Base-by-base conservation (phyloP, 2,113 vertebrate species). In the Oplegnathus fasciatus region DNA sequence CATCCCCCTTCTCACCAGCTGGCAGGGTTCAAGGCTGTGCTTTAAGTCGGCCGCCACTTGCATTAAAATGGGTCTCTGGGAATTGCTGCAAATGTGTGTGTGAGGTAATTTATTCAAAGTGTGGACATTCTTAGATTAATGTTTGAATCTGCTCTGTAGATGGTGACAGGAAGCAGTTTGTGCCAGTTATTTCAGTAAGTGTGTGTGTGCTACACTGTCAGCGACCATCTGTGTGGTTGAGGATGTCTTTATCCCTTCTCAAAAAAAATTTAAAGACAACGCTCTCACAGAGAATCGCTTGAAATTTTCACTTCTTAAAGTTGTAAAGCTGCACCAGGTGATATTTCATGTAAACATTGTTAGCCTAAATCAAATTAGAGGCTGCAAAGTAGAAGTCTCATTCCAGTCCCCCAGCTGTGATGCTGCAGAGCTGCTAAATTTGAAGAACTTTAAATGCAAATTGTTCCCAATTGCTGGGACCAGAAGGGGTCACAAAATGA, bases 1-100 rank as follows among this genome's bases (percentile, higher is more conserved):
- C 71, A 62, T 86, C 88, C 88, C 83, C 70, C 6, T 57, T 37
- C 82, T 83, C 86, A 80, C 79, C 93, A 93, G 91, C 86, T 94
- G 93, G 80, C 74, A 64, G 75, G 68, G 75, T 80, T 82, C 77
- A 88, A 15, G 17, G 30, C 32, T 61, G 32, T 34, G 52, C 44
- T 73, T 74, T 69, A 74, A 87, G 26, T 75, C 24, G 26, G 58
- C 62, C 75, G 78, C 77, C 72, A 77, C 18, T 22, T 8, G 57
- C 32, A 44, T 57, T 66, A 30, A 62, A 85, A 68, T 0, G 20
- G 37, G 30, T 73, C 46, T 83, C 42, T 75, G 85, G 67, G 79
- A 65, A 48, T 66, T 26, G 52, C 11, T 28, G 22, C 1, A 48
- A 32, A 32, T 52, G 46, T 71, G 1, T 1, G 17, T 18, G 44